Percentiles rank a stretch among this genome's conserved stretches.
These are phyloP conservation scores for Atta cephalotes DNA, from an alignment of 1,140 invertebrate genomes.

Conservation along the genomic window DNA sequence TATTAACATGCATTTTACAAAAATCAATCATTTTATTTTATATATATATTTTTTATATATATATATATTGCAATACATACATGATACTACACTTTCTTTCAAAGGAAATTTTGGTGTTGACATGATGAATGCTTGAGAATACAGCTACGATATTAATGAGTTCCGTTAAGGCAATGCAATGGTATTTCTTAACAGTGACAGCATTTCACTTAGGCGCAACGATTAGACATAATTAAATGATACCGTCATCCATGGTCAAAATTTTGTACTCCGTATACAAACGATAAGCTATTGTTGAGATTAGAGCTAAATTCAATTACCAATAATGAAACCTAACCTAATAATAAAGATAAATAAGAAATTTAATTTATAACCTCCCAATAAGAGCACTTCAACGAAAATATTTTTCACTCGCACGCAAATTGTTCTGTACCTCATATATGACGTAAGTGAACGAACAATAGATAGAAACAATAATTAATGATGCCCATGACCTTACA, in stretches of 20 bases:
- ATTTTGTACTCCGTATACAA: neutral
- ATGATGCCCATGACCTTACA: neutral
- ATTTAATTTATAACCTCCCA: neutral
- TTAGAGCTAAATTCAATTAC: too few species aligned
- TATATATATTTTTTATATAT: neutral
- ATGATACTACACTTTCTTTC: constrained; percentile 59
- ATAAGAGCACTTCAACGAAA: neutral
- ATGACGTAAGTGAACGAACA: neutral
- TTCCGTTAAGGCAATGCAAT: neutral
- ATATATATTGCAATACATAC: constrained; percentile 64
- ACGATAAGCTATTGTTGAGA: neutral
- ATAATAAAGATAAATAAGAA: neutral
- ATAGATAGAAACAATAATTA: neutral
- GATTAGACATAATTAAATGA: neutral
- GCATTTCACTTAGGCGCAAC: neutral
- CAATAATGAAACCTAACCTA: neutral
- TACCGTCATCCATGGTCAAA: neutral
- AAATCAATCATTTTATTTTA: neutral
- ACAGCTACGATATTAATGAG: neutral
- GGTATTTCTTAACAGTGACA: neutral
- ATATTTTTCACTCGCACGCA: neutral
- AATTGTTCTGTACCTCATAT: neutral
- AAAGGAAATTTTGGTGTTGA: constrained; percentile 55
- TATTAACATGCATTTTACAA: constrained; percentile 6
- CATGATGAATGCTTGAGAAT: constrained; percentile 59